Evolutionary conservation across 2,888 invertebrate species (phyloP), one percentile per base, ranked within the genome.

Genomic region (Caenorhabditis panamensis): DNA sequence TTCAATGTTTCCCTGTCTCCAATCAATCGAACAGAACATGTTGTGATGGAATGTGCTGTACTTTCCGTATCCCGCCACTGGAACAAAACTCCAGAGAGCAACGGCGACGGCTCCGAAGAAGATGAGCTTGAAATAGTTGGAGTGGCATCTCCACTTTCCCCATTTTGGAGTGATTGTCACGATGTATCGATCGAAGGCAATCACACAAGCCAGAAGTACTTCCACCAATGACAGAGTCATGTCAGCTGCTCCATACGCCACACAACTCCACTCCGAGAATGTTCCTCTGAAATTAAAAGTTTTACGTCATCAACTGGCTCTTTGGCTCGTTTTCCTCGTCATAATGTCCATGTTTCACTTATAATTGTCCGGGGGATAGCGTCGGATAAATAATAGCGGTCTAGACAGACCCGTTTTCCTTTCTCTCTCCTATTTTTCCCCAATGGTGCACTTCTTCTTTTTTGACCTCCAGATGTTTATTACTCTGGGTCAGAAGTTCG

Each of bases 131-230:
- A 79, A 61, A 64, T 87, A 87, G 69, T 84, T 86, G 4, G 79
- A 58, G 54, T 83, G 79, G 28, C 83, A 79, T 20, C 86, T 66
- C 84, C 84, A 87, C 61, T 80, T 81, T 8, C 86, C 86, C 87
- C 87, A 87, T 79, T 86, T 87, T 9, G 87, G 87, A 22, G 75
- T 56, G 44, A 83, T 77, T 16, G 86, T 86, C n/a, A 83, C 79
- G 31, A 87, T 84, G 63, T 87, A 87, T 56, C 87, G 85, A 67
- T 87, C 87, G 71, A 87, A 85, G 9, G 86, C 84, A 44, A 87
- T 84, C 16, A 82, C 61, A 37, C 84, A 85, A 9, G 83, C 84
- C 6, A 85, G 78, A n/a, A 82, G 75, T 24, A 87, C 75, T 56
- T 86, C 84, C 20, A 68, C 61, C 16, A 86, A 73, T 18, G 86